Percentiles rank a stretch among this genome's conserved stretches.
These are phyloP conservation scores for Heliothis virescens DNA, from an alignment of 1,140 invertebrate species.

Conservation along the genomic window DNA sequence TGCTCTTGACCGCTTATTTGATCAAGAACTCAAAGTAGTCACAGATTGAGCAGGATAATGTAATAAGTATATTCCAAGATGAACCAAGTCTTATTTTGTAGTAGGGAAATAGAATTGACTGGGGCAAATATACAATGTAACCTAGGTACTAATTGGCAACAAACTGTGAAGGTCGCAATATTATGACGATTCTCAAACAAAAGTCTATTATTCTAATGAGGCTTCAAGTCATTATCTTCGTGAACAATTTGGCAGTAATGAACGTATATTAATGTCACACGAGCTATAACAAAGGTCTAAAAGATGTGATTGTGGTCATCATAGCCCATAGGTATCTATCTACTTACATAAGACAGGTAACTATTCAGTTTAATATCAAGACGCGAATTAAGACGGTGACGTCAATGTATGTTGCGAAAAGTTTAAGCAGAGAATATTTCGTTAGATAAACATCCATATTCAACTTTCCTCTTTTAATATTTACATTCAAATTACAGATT, in stretches of 20 bases:
- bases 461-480: conserved; percentile 7
- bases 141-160: background rate
- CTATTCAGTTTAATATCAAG: background rate
- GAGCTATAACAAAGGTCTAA: no score
- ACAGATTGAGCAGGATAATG: no score
- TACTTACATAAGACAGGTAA: background rate
- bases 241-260: background rate
- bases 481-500: background rate
- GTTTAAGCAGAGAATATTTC: no score
- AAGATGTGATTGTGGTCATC: background rate
- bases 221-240: background rate
- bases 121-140: no score
- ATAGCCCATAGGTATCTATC: background rate
- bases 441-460: background rate
- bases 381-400: background rate
- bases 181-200: conserved; percentile 13
- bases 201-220: background rate
- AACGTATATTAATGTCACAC: no score
- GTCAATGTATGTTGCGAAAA: background rate
- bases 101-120: no score
- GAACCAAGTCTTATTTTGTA: no score
- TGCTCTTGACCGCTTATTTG: no score
- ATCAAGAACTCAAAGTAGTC: no score
- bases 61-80: no score
- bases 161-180: conserved; percentile 1